Evolutionary conservation across 1,140 invertebrate genomes (phyloP).

Genomic region (Ceratina japonica): DNA sequence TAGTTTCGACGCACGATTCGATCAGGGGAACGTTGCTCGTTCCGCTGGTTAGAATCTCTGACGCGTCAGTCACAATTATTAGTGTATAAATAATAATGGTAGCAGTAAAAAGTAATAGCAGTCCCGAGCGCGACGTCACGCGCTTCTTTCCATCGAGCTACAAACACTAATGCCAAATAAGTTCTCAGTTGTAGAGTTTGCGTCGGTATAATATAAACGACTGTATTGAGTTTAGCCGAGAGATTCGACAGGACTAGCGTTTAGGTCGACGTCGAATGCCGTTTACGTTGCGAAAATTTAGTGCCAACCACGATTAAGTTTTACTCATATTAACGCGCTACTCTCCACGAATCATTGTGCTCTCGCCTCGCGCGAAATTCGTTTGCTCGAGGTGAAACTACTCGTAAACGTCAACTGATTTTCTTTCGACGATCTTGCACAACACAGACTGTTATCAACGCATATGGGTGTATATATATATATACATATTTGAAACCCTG

Average conservation of each 20-base stretch:
- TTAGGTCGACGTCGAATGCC: conserved; percentile 5
- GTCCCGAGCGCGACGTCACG: too few species aligned
- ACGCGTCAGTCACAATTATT: conserved; percentile 6
- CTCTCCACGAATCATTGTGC: conserved; percentile 14
- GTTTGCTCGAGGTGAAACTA: conserved; percentile 1
- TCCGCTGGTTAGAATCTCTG: conserved; percentile 30
- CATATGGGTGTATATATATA: conserved; percentile 33
- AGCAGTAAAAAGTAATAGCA: not conserved
- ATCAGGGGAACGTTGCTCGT: not conserved
- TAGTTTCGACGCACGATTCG: conserved; percentile 2
- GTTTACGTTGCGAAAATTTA: conserved; percentile 11
- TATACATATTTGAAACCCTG: conserved; percentile 44
- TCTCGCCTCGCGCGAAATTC: conserved; percentile 27
- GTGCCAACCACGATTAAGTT: conserved; percentile 33
- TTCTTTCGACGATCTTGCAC: conserved; percentile 46
- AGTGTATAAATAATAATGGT: not conserved
- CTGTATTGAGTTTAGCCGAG: conserved; percentile 16
- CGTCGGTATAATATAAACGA: not conserved
- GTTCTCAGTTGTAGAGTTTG: not conserved
- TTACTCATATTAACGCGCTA: conserved; percentile 35
- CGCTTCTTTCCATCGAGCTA: too few species aligned
- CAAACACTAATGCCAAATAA: too few species aligned
- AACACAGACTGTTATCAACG: conserved; percentile 48
- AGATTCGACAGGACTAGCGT: not conserved
- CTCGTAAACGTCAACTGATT: conserved; percentile 24